Base-by-base conservation (phyloP, 1,140 invertebrate genomes). In the Lepidostoma basale region DNA sequence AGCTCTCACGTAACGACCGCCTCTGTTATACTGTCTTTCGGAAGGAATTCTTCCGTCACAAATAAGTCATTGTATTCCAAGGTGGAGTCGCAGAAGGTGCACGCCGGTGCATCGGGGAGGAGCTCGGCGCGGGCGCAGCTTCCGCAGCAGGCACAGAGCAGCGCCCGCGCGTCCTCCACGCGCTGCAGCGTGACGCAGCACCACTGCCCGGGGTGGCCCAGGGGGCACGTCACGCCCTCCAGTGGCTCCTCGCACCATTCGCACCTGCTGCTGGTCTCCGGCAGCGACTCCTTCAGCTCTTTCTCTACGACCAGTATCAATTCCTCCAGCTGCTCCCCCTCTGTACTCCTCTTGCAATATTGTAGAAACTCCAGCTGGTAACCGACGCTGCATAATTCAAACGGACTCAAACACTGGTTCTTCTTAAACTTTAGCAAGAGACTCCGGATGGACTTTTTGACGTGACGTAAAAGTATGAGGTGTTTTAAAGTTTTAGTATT, bases 231-330 rank as follows among this genome's bases (percentile, higher is more conserved):
- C 4, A 18, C 1, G 12, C 36, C 20, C 14, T 33, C n/a, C 26
- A 67, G 22, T 0, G n/a, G 8, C 14, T 67, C 64, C 3, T 49
- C 25, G 18, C 64, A 67, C 64, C 64, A 67, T 0, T 67, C 64
- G 25, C 64, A 67, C 5, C 14, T 4, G 2, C 16, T 8, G 1
- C 18, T 6, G 4, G 28, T n/a, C 22, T 67, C 64, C 3, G 36
- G 26, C 5, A 67, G 10, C 8, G 60, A 18, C 22, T 10, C 40
- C 22, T 59, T 23, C 16, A 47, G 28, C 22, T 40, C 36, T n/a
- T 64, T 16, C 30, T 42, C 39, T 44, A 42, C 33, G n/a, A 9
- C 23, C 12, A 3, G 9, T 6, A 33, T 33, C 14, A 47, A 18
- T 8, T 8, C 6, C 18, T n/a, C 16, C 10, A 47, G 12, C 16